Percentiles rank a stretch among this genome's conserved stretches.
Conservation (phyloP, 2,113 vertebrate species). For the Psophia crepitans region DNA sequence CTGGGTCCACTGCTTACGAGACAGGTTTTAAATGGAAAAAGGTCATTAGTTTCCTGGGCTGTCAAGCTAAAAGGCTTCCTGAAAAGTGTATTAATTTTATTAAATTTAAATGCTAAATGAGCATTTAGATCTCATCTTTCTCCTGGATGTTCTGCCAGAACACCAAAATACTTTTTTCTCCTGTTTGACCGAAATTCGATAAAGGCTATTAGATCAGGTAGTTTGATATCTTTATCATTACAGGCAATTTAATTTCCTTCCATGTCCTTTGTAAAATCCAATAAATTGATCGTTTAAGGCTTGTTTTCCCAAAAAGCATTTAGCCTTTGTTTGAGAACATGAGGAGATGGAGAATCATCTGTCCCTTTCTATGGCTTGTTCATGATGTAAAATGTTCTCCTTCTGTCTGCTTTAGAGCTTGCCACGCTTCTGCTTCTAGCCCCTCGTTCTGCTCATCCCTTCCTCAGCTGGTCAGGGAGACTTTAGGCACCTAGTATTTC, state of each 20-base stretch:
- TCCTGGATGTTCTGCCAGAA: neutral
- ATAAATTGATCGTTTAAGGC: neutral
- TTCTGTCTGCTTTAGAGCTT: neutral
- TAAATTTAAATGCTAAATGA: neutral
- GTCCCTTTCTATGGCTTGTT: neutral
- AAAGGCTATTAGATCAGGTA: neutral
- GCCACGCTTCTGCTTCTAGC: neutral
- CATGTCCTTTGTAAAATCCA: neutral
- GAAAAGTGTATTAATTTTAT: neutral
- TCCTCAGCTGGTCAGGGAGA: neutral
- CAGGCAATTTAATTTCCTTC: neutral
- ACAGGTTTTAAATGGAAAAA: neutral
- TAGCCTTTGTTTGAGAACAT: neutral
- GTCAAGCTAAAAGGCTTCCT: neutral
- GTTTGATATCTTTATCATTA: neutral
- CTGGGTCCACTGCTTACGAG: neutral
- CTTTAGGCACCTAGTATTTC: neutral
- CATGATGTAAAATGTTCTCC: rapidly evolving
- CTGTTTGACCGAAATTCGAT: neutral
- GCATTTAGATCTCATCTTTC: neutral
- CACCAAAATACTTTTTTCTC: neutral
- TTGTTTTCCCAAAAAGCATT: neutral
- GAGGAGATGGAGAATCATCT: neutral
- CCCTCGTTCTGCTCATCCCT: rapidly evolving
- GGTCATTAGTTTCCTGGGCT: neutral